Base-by-base conservation (phyloP, 1,140 invertebrate species). In the Reticulitermes speratus region DNA sequence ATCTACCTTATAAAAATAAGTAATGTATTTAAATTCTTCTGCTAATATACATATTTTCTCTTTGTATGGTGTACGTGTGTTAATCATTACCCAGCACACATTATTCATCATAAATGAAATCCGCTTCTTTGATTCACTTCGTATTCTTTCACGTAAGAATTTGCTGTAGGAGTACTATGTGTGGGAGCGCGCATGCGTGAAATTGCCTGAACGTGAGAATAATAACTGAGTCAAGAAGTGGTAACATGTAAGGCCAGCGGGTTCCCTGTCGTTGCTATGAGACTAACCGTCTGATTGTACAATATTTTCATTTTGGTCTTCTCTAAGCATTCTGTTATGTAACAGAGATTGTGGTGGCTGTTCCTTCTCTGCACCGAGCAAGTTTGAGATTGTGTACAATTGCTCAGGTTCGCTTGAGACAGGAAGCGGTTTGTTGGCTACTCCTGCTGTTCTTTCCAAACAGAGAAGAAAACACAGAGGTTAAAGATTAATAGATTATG, bases 141-240 rank as follows among this genome's bases (percentile, higher is more conserved):
- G 25, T 21, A 55, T 55, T 55, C 5, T 16, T 55, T 55, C 52
- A 16, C 19, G 14, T 75, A 25, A 30, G n/a, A 16, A 25, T 75
- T 75, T 65, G 14, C 45, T 45, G 45, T 52, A 52, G n/a, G n/a
- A 19, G 1, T 6, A 16, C 9, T 75, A 25, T 75, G 7, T n/a
- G 65, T 30, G 65, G 65, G 65, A 19, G 52, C 65, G n/a, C 7
- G 25, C 65, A 25, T 30, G 65, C 65, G 7, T 75, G 65, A 75
- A 75, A 75, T 75, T 75, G 65, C 65, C n/a, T 25, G n/a, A 75
- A 75, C 65, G 65, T 75, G 65, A 75, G 25, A 75, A 75, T 75
- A 75, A 25, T n/a, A 75, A 75, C n/a, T 75, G 65, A 75, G 8
- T 11, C 9, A 30, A 16, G n/a, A 6, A 75, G 65, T 25, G 65